Conservation (phyloP, 2,113 vertebrate species). For the Scatophagus argus region DNA sequence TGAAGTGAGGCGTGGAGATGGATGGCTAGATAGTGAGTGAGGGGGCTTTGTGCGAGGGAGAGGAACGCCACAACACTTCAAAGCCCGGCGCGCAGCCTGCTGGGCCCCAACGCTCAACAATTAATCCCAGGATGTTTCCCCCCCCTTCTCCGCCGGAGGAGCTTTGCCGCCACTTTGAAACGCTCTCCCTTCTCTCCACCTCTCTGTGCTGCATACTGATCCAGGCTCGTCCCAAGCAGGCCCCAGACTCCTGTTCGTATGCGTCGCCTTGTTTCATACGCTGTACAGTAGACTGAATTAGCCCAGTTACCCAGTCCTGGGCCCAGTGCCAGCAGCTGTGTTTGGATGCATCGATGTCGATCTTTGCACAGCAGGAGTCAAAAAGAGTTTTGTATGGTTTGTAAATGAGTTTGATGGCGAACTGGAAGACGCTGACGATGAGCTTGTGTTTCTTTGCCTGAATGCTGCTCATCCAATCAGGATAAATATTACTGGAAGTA, state of each 20-base stretch:
- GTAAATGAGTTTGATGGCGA: constrained; percentile 36
- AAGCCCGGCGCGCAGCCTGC: constrained; percentile 69
- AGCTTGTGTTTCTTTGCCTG: constrained; percentile 30
- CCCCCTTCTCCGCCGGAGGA: constrained; percentile 59
- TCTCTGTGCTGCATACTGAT: constrained; percentile 49
- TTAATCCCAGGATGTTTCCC: constrained; percentile 76
- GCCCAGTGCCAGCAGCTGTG: constrained; percentile 33
- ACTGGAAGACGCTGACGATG: constrained; percentile 31
- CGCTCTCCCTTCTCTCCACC: constrained; percentile 25
- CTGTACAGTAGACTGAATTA: constrained; percentile 64
- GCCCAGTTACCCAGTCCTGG: constrained; percentile 42
- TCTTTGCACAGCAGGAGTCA: constrained; percentile 37
- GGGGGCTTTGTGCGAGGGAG: constrained; percentile 58
- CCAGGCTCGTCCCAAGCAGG: constrained; percentile 4
- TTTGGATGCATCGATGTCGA: constrained; percentile 35
- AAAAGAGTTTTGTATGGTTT: constrained; percentile 28
- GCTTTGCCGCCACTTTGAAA: constrained; percentile 60
- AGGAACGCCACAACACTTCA: constrained; percentile 72
- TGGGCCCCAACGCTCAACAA: constrained; percentile 67
- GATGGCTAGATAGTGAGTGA: constrained; percentile 59
- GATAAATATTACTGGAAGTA: constrained; percentile 1
- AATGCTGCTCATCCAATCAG: constrained; percentile 41
- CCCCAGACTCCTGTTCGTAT: constrained; percentile 4
- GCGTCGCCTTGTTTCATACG: constrained; percentile 11
- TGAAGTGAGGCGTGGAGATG: constrained; percentile 67